Base-by-base conservation (phyloP, 2,888 invertebrate species). In the Crematogaster levior region DNA sequence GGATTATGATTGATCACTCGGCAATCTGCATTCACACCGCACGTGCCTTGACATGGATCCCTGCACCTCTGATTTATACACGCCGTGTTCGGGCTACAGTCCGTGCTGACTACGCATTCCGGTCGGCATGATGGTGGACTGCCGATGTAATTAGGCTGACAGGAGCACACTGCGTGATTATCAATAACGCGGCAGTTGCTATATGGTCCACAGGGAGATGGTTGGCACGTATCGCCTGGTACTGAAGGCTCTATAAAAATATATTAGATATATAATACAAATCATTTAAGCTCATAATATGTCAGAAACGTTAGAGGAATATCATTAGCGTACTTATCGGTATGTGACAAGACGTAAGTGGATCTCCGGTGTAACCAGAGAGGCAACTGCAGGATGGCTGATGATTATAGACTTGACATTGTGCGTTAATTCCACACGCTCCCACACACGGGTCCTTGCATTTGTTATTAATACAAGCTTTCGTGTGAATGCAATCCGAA, bases 1-100 rank as follows among this genome's bases (percentile, higher is more conserved):
- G 98, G 97, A 93, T 97, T 97, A 93, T 98, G 98, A 94, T 97
- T 97, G 68, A 98, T 96, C 21, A 97, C 97, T 89, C 97, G 96
- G 93, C 98, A 98, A 88, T 97, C 96, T 3, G 98, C 97, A 94
- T 97, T 97, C 83, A 96, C 95, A 37, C 98, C 98, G 93, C 98
- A 98, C n/a, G 97, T 96, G 84, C 97, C 97, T 51, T 96, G 95
- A 93, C 98, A 98, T 66, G 98, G 98, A 94, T 98, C 97, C 85
- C 96, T 96, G 93, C 98, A 98, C 94, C 96, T 97, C 92, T 97
- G 96, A 93, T 96, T 96, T 73, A 97, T 96, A 93, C 98, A 98
- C 68, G 98, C 97, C 93, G 95, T 97, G 92, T 97, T 97, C 92
- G 97, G 97, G 89, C 97, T 95, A 94, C 98, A 98, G 92, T 98